Evolutionary conservation across 2,113 vertebrate genomes (phyloP), one percentile per base, ranked within the genome.

Genomic region (Andinoacara biseriatus): DNA sequence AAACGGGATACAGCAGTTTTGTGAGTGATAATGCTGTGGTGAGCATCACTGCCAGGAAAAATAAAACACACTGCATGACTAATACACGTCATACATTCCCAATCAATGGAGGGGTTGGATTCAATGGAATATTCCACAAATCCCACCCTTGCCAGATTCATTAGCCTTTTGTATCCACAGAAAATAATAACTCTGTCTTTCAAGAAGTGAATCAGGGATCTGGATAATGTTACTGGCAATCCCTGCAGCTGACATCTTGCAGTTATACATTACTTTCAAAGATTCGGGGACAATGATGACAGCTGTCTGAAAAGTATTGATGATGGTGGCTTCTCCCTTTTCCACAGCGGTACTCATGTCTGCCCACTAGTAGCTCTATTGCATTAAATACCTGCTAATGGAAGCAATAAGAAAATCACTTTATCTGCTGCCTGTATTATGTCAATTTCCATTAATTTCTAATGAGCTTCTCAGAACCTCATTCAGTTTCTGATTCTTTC

Each of bases 111-210:
- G 82, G 80, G 74, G 85, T 90, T 84, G 82, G 88, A 89, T 83
- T 91, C 82, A 90, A 86, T 90, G 93, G 94, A 94, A 94, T 92
- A 91, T 94, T 94, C 93, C 94, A 92, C 87, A 91, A 87, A 90
- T 91, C 69, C 49, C 15, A 24, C 79, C 74, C 58, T 35, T 75
- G 88, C 93, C 92, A 90, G 91, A 85, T 93, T 94, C 89, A 89
- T 91, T 92, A 88, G 89, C 46, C 49, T 75, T 86, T 87, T 86
- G 77, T 78, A 82, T 87, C 80, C 86, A 78, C 79, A 86, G 86
- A 88, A 88, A 92, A 87, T 86, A 87, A 87, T 81, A 78, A 29
- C 56, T 84, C 46, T 20, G 43, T 9, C 57, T 83, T 86, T 84
- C 8, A 65, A 26, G 40, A 49, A 65, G 77, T 84, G 83, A 87